Conservation (phyloP, 2,113 vertebrate genomes). For the Morone saxatilis region DNA sequence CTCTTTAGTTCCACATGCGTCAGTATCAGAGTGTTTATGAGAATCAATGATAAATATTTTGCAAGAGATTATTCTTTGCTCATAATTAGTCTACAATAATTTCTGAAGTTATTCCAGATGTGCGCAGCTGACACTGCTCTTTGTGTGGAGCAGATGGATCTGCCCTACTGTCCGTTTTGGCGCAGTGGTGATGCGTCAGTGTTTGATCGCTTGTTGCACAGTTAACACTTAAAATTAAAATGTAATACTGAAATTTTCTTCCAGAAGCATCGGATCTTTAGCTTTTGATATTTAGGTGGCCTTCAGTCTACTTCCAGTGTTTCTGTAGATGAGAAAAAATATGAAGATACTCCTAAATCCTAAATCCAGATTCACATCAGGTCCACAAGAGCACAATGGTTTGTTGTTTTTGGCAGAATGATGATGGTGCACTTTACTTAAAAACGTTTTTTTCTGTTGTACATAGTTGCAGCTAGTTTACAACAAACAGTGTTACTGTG, state of each 20-base stretch:
- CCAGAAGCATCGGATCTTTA: neutral
- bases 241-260: neutral
- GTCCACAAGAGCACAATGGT: neutral
- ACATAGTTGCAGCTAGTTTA: neutral
- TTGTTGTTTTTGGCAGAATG: neutral
- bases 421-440: constrained; percentile 3
- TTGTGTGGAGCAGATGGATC: constrained; percentile 74
- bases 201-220: constrained; percentile 28
- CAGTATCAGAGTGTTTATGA: neutral
- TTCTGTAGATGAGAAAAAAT: neutral
- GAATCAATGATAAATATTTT: neutral
- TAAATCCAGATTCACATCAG: neutral
- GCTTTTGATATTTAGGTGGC: neutral
- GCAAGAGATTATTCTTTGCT: neutral
- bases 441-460: neutral
- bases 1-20: constrained; percentile 39
- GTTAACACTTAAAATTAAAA: neutral
- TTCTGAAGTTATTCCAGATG: constrained; percentile 3
- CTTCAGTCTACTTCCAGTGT: neutral
- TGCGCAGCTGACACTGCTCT: neutral
- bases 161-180: constrained; percentile 86
- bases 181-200: constrained; percentile 83
- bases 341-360: too few species aligned
- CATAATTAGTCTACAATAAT: neutral
- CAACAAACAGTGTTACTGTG: neutral